Evolutionary conservation across 2,888 invertebrate genomes (phyloP).

Genomic region (Onthophagus sagittarius): DNA sequence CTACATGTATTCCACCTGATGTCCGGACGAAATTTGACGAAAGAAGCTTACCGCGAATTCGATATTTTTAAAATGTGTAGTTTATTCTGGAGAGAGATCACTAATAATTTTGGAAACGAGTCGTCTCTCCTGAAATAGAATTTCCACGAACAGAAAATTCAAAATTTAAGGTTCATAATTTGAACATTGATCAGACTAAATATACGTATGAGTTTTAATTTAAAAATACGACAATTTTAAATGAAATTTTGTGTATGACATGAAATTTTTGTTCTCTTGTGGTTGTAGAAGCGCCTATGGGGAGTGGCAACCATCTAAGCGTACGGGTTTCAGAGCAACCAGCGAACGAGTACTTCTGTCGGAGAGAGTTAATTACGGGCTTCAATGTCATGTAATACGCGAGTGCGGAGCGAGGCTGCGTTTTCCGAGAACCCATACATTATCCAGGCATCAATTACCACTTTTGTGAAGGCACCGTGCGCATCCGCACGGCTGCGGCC

Average conservation of each 20-base stretch:
- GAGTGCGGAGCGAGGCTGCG: conserved; percentile 3
- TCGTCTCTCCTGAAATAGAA: background rate
- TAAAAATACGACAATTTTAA: no score
- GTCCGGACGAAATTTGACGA: background rate
- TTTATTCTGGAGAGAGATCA: background rate
- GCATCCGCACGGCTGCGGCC: background rate
- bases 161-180: background rate
- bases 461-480: background rate
- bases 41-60: background rate
- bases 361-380: conserved; percentile 7
- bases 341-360: background rate
- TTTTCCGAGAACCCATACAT: conserved; percentile 10
- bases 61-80: background rate
- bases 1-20: background rate
- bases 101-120: background rate
- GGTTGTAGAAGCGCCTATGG: conserved; percentile 1
- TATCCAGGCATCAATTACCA: conserved; percentile 6
- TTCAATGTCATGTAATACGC: conserved; percentile 11
- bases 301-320: conserved; percentile 9
- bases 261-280: background rate
- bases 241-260: no score
- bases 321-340: background rate
- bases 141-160: background rate
- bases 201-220: no score
- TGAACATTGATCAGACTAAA: background rate